Percentiles rank a stretch among this genome's conserved stretches.
Evolutionary conservation across 2,888 invertebrate species (phyloP).

Genomic region (Ptilodon capucinus): DNA sequence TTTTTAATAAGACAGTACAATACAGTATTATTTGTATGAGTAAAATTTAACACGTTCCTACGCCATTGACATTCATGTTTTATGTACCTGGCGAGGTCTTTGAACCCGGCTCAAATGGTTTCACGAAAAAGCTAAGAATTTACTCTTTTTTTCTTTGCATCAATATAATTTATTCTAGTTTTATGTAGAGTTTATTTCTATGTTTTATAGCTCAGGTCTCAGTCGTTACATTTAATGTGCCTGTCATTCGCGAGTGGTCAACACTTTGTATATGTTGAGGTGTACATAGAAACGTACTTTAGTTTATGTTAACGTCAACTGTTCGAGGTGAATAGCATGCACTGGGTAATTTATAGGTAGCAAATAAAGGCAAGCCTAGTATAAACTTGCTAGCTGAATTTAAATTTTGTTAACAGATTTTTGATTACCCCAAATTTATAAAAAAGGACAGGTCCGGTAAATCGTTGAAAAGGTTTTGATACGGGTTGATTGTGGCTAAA

Average conservation of each 20-base stretch:
- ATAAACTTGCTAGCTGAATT: too few species aligned
- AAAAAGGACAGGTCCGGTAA: too few species aligned
- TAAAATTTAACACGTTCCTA: constrained; percentile 3
- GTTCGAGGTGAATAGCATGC: too few species aligned
- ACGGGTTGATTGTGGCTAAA: too few species aligned
- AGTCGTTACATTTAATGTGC: not conserved
- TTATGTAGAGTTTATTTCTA: not conserved
- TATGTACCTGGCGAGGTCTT: not conserved
- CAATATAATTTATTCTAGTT: not conserved
- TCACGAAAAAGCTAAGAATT: not conserved
- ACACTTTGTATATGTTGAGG: not conserved
- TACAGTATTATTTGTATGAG: too few species aligned
- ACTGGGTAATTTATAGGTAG: too few species aligned
- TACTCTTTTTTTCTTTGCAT: not conserved
- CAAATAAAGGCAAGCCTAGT: too few species aligned
- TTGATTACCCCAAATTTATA: too few species aligned
- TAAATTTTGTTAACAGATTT: too few species aligned
- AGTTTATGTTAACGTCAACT: not conserved
- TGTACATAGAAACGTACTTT: not conserved
- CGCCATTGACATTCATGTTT: not conserved
- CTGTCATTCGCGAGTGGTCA: not conserved
- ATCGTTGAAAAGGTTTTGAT: too few species aligned
- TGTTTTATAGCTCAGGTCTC: not conserved
- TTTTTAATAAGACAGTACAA: too few species aligned
- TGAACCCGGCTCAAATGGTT: not conserved